phyloP scores from a whole-genome alignment of 2,113 vertebrate species.

The Larimichthys polyactis region DNA sequence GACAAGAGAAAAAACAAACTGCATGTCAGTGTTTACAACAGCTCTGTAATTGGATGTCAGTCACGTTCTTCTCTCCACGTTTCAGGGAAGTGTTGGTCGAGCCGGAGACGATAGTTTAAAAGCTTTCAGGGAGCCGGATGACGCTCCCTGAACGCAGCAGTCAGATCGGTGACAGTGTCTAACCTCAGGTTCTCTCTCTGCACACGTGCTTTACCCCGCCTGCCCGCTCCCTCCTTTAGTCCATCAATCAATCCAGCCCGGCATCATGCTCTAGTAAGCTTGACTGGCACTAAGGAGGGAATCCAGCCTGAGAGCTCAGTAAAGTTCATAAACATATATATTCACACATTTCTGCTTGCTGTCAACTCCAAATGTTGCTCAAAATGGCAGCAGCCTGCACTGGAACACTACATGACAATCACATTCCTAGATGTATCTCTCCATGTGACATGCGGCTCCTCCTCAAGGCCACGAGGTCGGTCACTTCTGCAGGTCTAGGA shows the following conservation, averaged over 20 bases:
- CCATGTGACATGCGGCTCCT: background rate
- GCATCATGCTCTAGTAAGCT: constrained; percentile 62
- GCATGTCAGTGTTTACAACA: constrained; percentile 47
- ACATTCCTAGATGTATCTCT: constrained; percentile 20
- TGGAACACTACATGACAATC: background rate
- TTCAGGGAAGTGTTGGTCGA: background rate
- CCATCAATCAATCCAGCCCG: constrained; percentile 66
- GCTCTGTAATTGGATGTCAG: constrained; percentile 63
- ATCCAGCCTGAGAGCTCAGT: constrained; percentile 6
- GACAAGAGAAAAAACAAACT: background rate
- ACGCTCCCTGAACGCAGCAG: constrained; percentile 27
- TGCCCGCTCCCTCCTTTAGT: constrained; percentile 25
- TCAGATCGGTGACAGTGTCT: constrained; percentile 58
- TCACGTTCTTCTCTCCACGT: constrained; percentile 24
- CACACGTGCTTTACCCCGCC: constrained; percentile 30
- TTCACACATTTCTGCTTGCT: constrained; percentile 14
- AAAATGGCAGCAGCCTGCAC: constrained; percentile 28
- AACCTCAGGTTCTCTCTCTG: constrained; percentile 43
- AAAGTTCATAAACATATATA: constrained; percentile 10
- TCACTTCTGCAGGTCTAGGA: constrained; percentile 43
- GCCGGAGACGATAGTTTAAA: constrained; percentile 33
- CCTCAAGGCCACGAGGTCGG: background rate
- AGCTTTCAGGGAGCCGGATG: constrained; percentile 50
- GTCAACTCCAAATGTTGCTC: constrained; percentile 12
- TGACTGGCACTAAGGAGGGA: constrained; percentile 71